Percentiles rank a stretch among this genome's conserved stretches.
phyloP scores from a whole-genome alignment of 2,113 vertebrate species.

The Lycaon pictus region DNA sequence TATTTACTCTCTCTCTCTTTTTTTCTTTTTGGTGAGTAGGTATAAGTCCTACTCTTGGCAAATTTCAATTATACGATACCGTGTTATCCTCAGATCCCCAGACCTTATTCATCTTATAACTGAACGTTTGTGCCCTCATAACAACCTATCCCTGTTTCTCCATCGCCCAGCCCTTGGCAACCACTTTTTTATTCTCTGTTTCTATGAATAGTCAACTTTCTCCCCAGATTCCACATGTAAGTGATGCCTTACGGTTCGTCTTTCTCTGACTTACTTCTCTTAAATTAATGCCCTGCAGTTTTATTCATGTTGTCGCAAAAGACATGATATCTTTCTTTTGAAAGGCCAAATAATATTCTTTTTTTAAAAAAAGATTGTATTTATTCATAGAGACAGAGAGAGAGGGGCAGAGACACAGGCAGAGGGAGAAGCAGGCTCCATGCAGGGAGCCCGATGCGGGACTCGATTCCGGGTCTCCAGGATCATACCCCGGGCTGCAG shows the following conservation, averaged over 20 bases:
- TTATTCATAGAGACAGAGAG: too few relatives aligned
- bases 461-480: too few relatives aligned
- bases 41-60: background rate
- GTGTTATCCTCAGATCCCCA: background rate
- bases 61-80: background rate
- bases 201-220: background rate
- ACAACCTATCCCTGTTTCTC: background rate
- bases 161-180: background rate
- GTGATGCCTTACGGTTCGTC: background rate
- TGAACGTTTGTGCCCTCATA: background rate
- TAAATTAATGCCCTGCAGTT: background rate
- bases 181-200: background rate
- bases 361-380: too few relatives aligned
- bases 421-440: too few relatives aligned
- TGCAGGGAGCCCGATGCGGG: too few relatives aligned
- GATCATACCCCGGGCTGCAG: too few relatives aligned
- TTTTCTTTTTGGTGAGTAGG: background rate
- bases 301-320: background rate
- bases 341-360: background rate
- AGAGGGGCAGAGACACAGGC: too few relatives aligned
- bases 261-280: background rate
- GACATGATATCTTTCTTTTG: background rate
- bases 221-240: background rate
- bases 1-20: background rate
- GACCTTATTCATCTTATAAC: background rate